Conservation (phyloP, 2,797 vertebrate species). For the Tamandua tetradactyla region DNA sequence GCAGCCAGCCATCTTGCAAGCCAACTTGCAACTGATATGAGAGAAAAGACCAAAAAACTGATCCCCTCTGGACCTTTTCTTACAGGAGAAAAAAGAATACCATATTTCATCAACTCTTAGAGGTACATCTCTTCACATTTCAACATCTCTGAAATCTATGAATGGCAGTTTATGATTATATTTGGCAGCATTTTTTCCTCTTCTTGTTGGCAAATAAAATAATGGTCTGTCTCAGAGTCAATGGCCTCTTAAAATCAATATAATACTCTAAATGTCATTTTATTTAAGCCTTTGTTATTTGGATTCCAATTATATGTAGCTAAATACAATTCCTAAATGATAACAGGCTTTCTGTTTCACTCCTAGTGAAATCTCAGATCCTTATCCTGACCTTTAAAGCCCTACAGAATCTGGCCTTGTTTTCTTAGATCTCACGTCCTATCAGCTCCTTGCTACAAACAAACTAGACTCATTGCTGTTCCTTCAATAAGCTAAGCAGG, state of each 20-base stretch:
- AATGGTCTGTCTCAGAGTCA: not conserved
- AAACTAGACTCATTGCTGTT: slow-evolving; percentile 7
- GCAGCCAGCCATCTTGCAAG: too few relatives aligned
- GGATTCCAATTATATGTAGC: not conserved
- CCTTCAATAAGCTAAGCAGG: not conserved
- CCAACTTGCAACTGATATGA: slow-evolving; percentile 11
- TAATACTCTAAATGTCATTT: slow-evolving; percentile 1
- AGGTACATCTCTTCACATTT: slow-evolving; percentile 21
- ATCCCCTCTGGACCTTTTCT: slow-evolving; percentile 6
- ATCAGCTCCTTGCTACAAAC: slow-evolving; percentile 30
- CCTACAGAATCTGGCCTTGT: not conserved
- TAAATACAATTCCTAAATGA: slow-evolving; percentile 53
- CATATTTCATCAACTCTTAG: slow-evolving; percentile 40
- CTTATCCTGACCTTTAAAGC: slow-evolving; percentile 34
- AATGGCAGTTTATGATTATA: slow-evolving; percentile 25
- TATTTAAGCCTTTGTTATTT: slow-evolving; percentile 53
- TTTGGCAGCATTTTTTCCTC: slow-evolving; percentile 6
- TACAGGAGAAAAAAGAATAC: slow-evolving; percentile 16
- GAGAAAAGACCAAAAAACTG: slow-evolving; percentile 18
- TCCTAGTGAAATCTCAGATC: slow-evolving; percentile 7
- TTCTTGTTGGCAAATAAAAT: slow-evolving; percentile 10
- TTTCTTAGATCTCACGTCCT: slow-evolving; percentile 47
- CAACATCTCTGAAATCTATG: slow-evolving; percentile 33
- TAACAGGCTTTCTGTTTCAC: not conserved
- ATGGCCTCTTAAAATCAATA: slow-evolving; percentile 29